These are phyloP conservation scores for Schizopygopsis malacanthus DNA, from an alignment of 2,797 vertebrate species.

Conservation along the genomic window DNA sequence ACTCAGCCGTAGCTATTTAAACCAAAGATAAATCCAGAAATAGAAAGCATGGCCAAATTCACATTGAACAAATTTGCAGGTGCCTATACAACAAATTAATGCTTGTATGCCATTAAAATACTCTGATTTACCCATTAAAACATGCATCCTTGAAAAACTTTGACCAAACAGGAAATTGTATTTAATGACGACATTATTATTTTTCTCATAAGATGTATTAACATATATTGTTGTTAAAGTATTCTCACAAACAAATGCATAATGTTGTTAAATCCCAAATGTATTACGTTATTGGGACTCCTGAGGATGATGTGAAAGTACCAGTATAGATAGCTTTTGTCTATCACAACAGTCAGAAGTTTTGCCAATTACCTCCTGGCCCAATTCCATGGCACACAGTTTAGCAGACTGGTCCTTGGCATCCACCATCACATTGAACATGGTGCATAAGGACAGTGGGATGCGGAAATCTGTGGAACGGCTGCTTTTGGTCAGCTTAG, in stretches of 20 bases:
- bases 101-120: constrained; percentile 4
- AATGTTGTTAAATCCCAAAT: constrained; percentile 1
- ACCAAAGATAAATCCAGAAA: constrained; percentile 1
- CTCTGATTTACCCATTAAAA: not conserved
- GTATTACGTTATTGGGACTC: not conserved
- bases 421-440: constrained; percentile 99
- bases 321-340: constrained; percentile 1
- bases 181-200: not conserved
- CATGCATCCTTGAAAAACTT: not conserved
- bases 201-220: not conserved
- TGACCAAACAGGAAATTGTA: not conserved
- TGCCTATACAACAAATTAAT: not conserved
- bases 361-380: constrained; percentile 91
- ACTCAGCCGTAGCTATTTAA: not conserved
- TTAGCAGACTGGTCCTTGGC: constrained; percentile 99
- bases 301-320: not conserved
- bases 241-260: not conserved
- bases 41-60: constrained; percentile 6
- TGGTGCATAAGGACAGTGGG: constrained; percentile 99
- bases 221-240: constrained; percentile 1
- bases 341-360: constrained; percentile 16
- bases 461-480: constrained; percentile 99
- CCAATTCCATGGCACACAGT: constrained; percentile 99
- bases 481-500: constrained; percentile 98
- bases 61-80: not conserved